These are phyloP conservation scores for Patiria miniata DNA, from an alignment of 35 echinoderm and acorn worm species.

Conservation along the genomic window DNA sequence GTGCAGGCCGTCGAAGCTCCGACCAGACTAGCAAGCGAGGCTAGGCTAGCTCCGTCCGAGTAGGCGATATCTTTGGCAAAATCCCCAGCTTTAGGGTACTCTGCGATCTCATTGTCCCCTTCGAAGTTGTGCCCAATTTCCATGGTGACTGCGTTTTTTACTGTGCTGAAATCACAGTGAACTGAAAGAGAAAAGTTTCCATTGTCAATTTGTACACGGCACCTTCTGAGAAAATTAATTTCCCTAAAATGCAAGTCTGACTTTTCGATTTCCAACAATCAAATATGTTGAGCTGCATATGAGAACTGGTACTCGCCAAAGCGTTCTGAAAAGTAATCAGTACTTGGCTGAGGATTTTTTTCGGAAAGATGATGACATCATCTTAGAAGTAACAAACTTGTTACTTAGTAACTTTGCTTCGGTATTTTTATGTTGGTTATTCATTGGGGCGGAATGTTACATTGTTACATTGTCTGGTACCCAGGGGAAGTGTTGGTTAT, in stretches of 20 bases:
- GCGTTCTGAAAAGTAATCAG: background rate
- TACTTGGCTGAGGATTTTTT: background rate
- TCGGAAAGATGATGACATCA: no score
- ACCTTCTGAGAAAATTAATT: background rate
- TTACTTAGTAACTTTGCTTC: no score
- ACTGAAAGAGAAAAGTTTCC: constrained; percentile 26
- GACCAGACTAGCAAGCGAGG: background rate
- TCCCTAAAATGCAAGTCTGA: background rate
- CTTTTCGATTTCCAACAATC: background rate
- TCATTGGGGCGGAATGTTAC: background rate
- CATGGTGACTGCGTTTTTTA: constrained; percentile 54
- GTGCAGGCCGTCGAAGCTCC: constrained; percentile 36
- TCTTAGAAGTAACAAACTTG: no score
- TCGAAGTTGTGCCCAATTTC: constrained; percentile 46
- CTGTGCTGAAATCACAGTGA: constrained; percentile 53
- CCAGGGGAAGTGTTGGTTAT: background rate
- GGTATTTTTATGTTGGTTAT: no score
- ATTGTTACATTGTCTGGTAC: background rate
- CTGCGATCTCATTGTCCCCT: constrained; percentile 1
- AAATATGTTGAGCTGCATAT: background rate
- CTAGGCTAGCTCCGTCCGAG: constrained; percentile 14
- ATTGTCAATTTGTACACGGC: background rate
- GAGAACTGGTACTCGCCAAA: background rate
- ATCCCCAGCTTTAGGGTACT: constrained; percentile 1
- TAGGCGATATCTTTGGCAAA: constrained; percentile 55